Evolutionary conservation across 2,113 vertebrate genomes (phyloP).

Genomic region (Archilochus colubris): DNA sequence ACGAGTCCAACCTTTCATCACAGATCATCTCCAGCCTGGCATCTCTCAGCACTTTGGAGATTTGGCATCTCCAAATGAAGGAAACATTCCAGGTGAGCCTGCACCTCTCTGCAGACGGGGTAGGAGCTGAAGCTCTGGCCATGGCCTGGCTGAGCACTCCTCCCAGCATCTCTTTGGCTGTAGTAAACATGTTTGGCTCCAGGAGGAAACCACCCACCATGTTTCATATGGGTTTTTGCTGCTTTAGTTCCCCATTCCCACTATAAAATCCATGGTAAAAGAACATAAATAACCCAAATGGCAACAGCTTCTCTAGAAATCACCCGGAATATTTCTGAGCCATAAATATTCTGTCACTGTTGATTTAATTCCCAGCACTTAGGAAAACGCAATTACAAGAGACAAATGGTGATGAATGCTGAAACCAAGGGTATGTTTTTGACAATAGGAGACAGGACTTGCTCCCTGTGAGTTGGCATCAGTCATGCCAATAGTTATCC

Average conservation of each 20-base stretch:
- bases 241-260: constrained; percentile 21
- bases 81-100: neutral
- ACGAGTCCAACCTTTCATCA: neutral
- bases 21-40: neutral
- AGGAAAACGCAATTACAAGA: constrained; percentile 33
- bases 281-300: constrained; percentile 59
- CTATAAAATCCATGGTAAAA: constrained; percentile 56
- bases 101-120: neutral
- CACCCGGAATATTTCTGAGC: constrained; percentile 25
- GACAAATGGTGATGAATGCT: constrained; percentile 33
- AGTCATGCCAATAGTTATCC: neutral
- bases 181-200: neutral
- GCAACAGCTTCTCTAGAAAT: constrained; percentile 49
- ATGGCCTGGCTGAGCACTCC: accelerated
- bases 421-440: constrained; percentile 15
- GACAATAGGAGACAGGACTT: neutral
- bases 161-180: neutral
- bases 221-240: constrained; percentile 30
- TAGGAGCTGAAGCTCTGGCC: neutral
- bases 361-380: constrained; percentile 39
- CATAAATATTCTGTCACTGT: constrained; percentile 54
- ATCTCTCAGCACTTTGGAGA: neutral
- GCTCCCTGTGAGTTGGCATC: neutral
- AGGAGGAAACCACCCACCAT: neutral
- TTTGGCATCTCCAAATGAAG: neutral